Evolutionary conservation across 35 echinoderm and acorn worm species (phyloP).

Genomic region (Stichopus chloronotus): DNA sequence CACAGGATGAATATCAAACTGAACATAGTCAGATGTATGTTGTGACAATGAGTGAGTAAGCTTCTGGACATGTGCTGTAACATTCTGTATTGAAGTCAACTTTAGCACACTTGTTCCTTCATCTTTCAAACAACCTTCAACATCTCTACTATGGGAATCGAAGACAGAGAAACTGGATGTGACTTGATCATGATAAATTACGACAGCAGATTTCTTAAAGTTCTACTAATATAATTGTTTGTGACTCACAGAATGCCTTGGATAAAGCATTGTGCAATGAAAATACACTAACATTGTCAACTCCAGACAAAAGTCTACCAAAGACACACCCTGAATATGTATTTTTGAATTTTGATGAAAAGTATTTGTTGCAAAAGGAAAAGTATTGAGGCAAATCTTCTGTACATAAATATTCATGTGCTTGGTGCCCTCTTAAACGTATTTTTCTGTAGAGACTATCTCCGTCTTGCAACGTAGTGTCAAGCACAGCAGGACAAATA

Average conservation of each 20-base stretch:
- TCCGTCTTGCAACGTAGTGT: not conserved
- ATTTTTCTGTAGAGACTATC: not conserved
- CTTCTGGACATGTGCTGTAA: not conserved
- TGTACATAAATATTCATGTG: not conserved
- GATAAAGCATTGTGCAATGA: not conserved
- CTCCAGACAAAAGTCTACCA: no score
- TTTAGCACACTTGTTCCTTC: not conserved
- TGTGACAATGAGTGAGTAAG: not conserved
- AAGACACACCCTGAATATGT: not conserved
- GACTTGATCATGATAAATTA: not conserved
- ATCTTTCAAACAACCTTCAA: not conserved
- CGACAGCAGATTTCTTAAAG: not conserved
- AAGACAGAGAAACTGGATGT: not conserved
- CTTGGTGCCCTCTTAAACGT: not conserved
- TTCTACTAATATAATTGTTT: not conserved
- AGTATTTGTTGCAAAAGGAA: not conserved
- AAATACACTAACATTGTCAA: not conserved
- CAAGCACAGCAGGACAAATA: not conserved
- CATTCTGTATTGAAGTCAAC: not conserved
- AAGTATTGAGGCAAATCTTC: not conserved
- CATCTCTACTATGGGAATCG: not conserved
- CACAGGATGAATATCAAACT: constrained; percentile 1
- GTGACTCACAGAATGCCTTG: not conserved
- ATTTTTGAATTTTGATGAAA: not conserved
- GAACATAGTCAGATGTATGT: not conserved